Percentiles rank a stretch among this genome's conserved stretches.
phyloP scores from a whole-genome alignment of 2,113 vertebrate species.

The Garra rufa region DNA sequence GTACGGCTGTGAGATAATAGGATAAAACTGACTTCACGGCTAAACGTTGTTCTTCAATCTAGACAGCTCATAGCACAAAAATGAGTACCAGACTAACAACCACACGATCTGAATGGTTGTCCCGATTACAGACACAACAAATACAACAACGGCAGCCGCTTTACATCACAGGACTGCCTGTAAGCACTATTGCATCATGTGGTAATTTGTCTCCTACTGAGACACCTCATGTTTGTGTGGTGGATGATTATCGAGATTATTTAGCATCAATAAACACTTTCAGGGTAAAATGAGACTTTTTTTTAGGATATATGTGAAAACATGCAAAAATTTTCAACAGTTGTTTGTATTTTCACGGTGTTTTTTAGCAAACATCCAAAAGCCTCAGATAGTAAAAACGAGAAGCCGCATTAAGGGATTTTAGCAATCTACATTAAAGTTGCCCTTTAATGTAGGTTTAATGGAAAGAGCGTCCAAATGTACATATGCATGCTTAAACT shows the following conservation, averaged over 20 bases:
- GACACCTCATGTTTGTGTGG: neutral
- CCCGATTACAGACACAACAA: neutral
- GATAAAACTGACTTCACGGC: neutral
- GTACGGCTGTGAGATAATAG: neutral
- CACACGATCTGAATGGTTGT: neutral
- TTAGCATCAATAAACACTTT: neutral
- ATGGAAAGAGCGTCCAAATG: slow-evolving; percentile 1
- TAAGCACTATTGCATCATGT: neutral
- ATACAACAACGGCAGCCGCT: neutral
- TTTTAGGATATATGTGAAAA: neutral
- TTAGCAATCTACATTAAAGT: neutral
- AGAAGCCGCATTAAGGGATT: slow-evolving; percentile 13
- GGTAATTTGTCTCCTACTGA: slow-evolving; percentile 7
- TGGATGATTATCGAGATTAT: neutral
- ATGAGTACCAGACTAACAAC: neutral
- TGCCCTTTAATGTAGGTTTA: neutral
- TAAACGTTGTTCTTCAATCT: neutral
- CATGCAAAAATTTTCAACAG: neutral
- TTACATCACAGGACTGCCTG: neutral
- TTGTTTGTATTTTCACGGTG: neutral
- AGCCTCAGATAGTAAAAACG: neutral
- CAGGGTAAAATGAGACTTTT: neutral
- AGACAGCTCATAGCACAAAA: slow-evolving; percentile 3
- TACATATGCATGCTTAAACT: neutral
- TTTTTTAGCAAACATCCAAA: neutral